phyloP scores from a whole-genome alignment of 2,797 vertebrate genomes.

The Dermochelys coriacea region DNA sequence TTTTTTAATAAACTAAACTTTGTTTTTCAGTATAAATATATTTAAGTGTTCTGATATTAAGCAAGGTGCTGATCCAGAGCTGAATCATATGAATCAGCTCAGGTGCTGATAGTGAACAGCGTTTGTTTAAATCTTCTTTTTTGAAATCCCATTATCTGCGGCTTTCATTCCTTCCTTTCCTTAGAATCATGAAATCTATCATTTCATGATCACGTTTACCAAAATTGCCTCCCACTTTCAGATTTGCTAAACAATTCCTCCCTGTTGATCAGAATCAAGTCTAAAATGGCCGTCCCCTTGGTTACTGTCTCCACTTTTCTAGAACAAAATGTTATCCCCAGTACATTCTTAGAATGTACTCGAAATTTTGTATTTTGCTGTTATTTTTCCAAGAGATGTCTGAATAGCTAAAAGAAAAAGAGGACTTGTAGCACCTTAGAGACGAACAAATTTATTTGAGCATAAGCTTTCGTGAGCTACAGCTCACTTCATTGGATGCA shows the following conservation, averaged over 20 bases:
- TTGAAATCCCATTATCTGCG: neutral
- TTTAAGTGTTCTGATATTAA: neutral
- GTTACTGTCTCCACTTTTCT: neutral
- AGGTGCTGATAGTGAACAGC: neutral
- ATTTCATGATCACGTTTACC: neutral
- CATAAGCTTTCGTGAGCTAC: too few relatives aligned
- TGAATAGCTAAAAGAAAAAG: neutral
- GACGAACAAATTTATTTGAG: too few relatives aligned
- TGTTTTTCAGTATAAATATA: neutral
- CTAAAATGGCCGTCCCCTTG: neutral
- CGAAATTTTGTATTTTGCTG: neutral
- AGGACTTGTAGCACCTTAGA: too few relatives aligned
- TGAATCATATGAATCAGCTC: too few relatives aligned
- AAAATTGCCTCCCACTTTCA: neutral
- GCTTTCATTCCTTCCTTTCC: neutral
- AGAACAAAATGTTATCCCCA: neutral
- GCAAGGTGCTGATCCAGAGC: neutral
- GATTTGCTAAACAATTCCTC: neutral
- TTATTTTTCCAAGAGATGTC: neutral
- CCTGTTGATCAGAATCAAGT: neutral
- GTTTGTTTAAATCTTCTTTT: neutral
- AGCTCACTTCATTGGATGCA: too few relatives aligned
- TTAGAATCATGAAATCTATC: neutral
- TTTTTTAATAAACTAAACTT: neutral
- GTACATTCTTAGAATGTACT: neutral